phyloP scores from a whole-genome alignment of 2,113 vertebrate species.

The Peromyscus polionotus region DNA sequence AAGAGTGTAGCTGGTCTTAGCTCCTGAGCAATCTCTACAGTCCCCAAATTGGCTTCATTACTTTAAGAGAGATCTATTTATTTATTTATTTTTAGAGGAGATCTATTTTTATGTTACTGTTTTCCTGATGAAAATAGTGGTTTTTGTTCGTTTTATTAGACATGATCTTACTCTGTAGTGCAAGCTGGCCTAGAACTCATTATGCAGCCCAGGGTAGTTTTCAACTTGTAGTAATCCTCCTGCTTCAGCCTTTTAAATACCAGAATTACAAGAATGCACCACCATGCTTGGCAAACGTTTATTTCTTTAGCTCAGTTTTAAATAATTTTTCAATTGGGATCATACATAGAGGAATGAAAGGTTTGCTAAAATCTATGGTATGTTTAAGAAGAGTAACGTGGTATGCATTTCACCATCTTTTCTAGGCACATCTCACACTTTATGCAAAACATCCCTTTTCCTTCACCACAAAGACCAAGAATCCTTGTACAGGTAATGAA shows the following conservation, averaged over 20 bases:
- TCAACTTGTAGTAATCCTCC: not conserved
- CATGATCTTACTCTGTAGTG: not conserved
- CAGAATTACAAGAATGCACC: not conserved
- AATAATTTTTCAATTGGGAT: not conserved
- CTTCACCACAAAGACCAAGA: conserved; percentile 97
- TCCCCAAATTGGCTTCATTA: not conserved
- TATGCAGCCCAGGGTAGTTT: not conserved
- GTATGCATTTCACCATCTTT: conserved; percentile 67
- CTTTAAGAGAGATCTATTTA: not conserved
- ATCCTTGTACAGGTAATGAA: conserved; percentile 96
- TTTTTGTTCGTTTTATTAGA: conserved; percentile 24
- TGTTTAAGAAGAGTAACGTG: conserved; percentile 65
- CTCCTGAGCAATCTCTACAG: not conserved
- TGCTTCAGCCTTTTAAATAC: not conserved
- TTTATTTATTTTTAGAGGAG: not conserved
- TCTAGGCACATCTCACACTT: conserved; percentile 98
- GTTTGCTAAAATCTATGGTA: not conserved
- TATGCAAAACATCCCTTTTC: conserved; percentile 98
- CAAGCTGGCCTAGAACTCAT: not conserved
- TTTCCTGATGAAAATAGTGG: conserved; percentile 13
- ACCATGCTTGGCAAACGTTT: not conserved
- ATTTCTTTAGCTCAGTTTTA: conserved; percentile 49
- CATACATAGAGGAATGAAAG: conserved; percentile 45
- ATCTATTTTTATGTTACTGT: not conserved
- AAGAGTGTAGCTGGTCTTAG: not conserved